A percentile compares a stretch with the other conserved stretches of the same genome.
phyloP scores from a whole-genome alignment of 2,113 vertebrate species.

The Caretta caretta region DNA sequence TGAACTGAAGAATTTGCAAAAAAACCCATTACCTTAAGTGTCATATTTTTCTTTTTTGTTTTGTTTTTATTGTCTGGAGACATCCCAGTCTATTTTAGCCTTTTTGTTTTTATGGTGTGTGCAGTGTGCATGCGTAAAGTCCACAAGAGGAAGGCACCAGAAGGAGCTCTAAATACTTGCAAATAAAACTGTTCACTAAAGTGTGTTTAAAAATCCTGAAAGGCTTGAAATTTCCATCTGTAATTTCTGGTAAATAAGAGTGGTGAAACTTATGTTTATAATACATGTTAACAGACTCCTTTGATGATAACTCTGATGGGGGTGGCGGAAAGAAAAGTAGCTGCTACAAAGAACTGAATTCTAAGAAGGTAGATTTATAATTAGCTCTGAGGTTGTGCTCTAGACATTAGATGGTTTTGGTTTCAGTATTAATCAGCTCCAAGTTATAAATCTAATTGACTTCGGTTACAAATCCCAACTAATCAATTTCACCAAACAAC shows the following conservation, averaged over 20 bases:
- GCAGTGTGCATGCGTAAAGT: neutral
- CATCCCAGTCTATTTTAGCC: neutral
- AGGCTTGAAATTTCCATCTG: neutral
- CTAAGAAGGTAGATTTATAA: neutral
- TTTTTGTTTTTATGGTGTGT: neutral
- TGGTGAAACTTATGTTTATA: neutral
- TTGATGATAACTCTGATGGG: neutral
- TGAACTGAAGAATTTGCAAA: neutral
- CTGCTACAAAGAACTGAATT: neutral
- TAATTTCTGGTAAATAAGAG: neutral
- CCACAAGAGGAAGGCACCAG: neutral
- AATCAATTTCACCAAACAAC: neutral
- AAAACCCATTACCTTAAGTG: too few relatives aligned
- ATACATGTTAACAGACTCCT: neutral
- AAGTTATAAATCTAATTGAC: neutral
- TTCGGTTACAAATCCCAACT: neutral
- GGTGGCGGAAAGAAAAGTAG: neutral
- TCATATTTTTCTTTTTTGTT: too few relatives aligned
- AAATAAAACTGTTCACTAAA: neutral
- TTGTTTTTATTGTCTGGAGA: neutral
- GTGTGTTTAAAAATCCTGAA: neutral
- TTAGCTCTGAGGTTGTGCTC: neutral
- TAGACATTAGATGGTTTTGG: neutral
- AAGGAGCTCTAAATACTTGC: neutral
- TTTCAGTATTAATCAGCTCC: neutral